Conservation (phyloP, 1,140 invertebrate species). For the Drosophila gunungcola region DNA sequence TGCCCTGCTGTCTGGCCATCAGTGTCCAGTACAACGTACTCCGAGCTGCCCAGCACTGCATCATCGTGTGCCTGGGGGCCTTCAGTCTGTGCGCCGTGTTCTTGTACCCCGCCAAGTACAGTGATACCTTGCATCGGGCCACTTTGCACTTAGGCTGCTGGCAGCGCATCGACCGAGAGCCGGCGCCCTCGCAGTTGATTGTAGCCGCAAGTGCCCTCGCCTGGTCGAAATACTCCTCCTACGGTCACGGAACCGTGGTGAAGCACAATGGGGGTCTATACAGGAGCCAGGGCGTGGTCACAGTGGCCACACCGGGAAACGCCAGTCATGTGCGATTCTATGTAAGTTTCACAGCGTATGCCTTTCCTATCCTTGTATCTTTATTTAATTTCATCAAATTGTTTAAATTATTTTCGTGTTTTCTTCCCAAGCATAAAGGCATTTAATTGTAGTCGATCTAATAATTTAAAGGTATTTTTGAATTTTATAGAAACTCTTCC, state of each 20-base stretch:
- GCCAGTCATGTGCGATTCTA: slow-evolving; percentile 92
- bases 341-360: slow-evolving; percentile 87
- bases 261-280: slow-evolving; percentile 92
- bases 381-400: too few relatives aligned
- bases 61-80: slow-evolving; percentile 92
- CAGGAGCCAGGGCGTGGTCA: slow-evolving; percentile 90
- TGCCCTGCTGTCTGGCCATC: slow-evolving; percentile 95
- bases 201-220: slow-evolving; percentile 57
- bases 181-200: slow-evolving; percentile 52
- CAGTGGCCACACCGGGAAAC: slow-evolving; percentile 93
- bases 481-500: slow-evolving; percentile 91
- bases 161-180: slow-evolving; percentile 87
- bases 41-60: slow-evolving; percentile 93
- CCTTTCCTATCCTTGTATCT: not conserved
- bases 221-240: slow-evolving; percentile 91
- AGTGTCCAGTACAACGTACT: slow-evolving; percentile 94
- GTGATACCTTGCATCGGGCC: slow-evolving; percentile 94
- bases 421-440: too few relatives aligned
- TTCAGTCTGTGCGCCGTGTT: slow-evolving; percentile 93
- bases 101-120: slow-evolving; percentile 89
- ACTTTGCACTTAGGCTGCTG: slow-evolving; percentile 95
- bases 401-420: too few relatives aligned
- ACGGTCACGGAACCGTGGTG: slow-evolving; percentile 92
- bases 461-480: too few relatives aligned
- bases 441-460: too few relatives aligned